Evolutionary conservation across 2,888 invertebrate genomes (phyloP).

Genomic region (Yponomeuta evonymella): DNA sequence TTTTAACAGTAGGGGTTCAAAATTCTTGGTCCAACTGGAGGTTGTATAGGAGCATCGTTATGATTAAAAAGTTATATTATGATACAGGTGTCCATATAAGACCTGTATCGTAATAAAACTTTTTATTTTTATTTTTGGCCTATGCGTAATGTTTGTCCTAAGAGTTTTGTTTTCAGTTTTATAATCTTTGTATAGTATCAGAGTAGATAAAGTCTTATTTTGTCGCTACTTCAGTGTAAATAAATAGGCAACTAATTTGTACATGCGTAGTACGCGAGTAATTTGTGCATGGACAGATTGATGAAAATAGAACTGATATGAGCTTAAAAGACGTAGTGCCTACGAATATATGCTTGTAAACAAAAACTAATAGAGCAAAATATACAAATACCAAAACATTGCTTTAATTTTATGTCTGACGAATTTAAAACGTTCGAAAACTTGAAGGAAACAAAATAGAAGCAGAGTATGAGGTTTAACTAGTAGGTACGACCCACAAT

Average conservation of each 20-base stretch:
- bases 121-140: too few relatives aligned
- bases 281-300: constrained; percentile 61
- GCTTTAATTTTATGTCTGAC: constrained; percentile 35
- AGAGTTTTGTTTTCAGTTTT: too few relatives aligned
- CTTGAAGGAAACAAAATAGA: constrained; percentile 9
- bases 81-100: too few relatives aligned
- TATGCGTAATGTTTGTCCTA: too few relatives aligned
- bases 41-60: too few relatives aligned
- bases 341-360: constrained; percentile 74
- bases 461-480: constrained; percentile 17
- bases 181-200: too few relatives aligned
- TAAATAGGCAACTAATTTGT: constrained; percentile 51
- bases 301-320: constrained; percentile 78
- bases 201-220: constrained; percentile 6
- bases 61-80: too few relatives aligned
- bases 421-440: constrained; percentile 36
- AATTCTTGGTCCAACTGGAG: too few relatives aligned
- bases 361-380: constrained; percentile 43
- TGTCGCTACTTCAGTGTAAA: constrained; percentile 42
- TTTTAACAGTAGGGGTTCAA: too few relatives aligned
- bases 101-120: too few relatives aligned
- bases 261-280: constrained; percentile 64
- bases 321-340: constrained; percentile 81
- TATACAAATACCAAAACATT: constrained; percentile 28
- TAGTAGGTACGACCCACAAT: constrained; percentile 33